phyloP scores from a whole-genome alignment of 2,113 vertebrate genomes.

The Stegostoma tigrinum region DNA sequence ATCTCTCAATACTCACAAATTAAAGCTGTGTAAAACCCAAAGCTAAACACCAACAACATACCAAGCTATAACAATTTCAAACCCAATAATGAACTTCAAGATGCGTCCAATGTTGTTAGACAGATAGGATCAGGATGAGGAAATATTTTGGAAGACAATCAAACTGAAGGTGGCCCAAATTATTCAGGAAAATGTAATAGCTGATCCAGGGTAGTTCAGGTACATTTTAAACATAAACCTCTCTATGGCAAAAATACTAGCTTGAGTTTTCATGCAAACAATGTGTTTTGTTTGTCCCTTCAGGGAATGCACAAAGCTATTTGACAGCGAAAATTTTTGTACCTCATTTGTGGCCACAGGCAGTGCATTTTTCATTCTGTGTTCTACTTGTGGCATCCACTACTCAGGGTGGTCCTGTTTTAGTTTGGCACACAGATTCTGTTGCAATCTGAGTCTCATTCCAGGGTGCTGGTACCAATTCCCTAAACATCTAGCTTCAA shows the following conservation, averaged over 20 bases:
- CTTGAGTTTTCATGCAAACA: not conserved
- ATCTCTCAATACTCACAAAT: not conserved
- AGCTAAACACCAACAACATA: not conserved
- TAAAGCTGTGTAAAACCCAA: not conserved
- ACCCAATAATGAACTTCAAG: not conserved
- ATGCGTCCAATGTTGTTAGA: not conserved
- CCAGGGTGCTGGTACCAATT: not conserved
- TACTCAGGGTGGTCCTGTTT: constrained; percentile 8
- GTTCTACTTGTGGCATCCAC: constrained; percentile 2
- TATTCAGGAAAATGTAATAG: constrained; percentile 9
- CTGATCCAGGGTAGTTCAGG: not conserved
- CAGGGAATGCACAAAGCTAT: not conserved
- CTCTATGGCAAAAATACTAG: not conserved
- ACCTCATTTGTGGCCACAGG: constrained; percentile 7
- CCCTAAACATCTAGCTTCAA: not conserved
- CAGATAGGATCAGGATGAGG: too few species aligned
- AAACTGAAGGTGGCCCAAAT: not conserved
- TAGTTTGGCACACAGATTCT: not conserved
- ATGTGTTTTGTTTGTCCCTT: not conserved
- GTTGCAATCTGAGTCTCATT: not conserved
- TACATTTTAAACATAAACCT: not conserved
- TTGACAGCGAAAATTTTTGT: not conserved
- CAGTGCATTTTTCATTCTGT: not conserved
- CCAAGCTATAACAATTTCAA: not conserved
- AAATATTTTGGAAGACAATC: not conserved